These are phyloP conservation scores for Tetraneura akinire DNA, from an alignment of 1,140 invertebrate species.

Conservation along the genomic window DNA sequence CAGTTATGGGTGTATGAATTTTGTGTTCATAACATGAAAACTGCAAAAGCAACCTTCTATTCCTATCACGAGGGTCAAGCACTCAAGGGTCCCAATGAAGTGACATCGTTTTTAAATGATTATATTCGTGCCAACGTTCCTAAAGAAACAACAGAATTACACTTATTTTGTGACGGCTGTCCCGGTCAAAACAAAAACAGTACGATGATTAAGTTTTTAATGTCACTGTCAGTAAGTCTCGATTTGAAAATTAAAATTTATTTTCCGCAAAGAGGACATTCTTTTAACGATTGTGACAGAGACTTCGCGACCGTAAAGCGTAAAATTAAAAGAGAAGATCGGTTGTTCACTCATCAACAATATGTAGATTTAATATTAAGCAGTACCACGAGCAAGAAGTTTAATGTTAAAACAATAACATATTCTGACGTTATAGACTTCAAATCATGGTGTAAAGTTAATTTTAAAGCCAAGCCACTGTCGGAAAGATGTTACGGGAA, in stretches of 20 bases:
- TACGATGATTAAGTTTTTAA: slow-evolving; percentile 51
- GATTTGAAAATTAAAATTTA: slow-evolving; percentile 49
- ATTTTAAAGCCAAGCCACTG: slow-evolving; percentile 18
- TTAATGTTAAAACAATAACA: neutral
- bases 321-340: slow-evolving; percentile 21
- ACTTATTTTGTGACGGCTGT: slow-evolving; percentile 55
- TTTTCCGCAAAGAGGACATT: slow-evolving; percentile 17
- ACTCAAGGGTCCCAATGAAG: slow-evolving; percentile 55
- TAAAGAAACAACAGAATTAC: slow-evolving; percentile 55
- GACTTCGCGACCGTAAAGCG: neutral
- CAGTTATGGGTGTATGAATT: slow-evolving; percentile 54
- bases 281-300: slow-evolving; percentile 31
- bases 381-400: slow-evolving; percentile 12
- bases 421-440: slow-evolving; percentile 22
- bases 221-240: slow-evolving; percentile 39
- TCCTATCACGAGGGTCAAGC: slow-evolving; percentile 55
- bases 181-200: slow-evolving; percentile 52
- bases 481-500: slow-evolving; percentile 16
- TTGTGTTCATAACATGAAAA: slow-evolving; percentile 54
- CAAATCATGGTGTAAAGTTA: slow-evolving; percentile 28
- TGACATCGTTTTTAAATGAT: slow-evolving; percentile 46
- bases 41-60: slow-evolving; percentile 53
- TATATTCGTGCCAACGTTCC: slow-evolving; percentile 51
- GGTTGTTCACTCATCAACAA: slow-evolving; percentile 18
- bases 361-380: slow-evolving; percentile 23